Evolutionary conservation across 2,113 vertebrate genomes (phyloP).

Genomic region (Aegypius monachus): DNA sequence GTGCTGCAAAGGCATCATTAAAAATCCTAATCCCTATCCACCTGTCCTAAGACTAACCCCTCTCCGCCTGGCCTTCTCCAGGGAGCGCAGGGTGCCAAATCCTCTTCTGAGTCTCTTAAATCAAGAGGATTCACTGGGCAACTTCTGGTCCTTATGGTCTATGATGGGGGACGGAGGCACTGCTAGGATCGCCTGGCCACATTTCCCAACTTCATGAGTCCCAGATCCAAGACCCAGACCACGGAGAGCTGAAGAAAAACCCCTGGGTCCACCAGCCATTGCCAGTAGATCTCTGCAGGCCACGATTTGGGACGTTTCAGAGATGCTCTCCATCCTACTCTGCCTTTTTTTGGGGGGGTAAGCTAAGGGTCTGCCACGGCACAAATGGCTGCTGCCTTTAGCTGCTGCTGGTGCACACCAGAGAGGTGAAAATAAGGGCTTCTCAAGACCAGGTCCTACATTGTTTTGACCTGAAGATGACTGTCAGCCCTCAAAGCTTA

Average conservation of each 20-base stretch:
- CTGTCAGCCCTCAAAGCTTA: background rate
- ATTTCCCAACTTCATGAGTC: fast-evolving
- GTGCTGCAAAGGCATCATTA: background rate
- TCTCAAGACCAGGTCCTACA: background rate
- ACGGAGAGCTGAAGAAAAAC: background rate
- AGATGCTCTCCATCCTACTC: background rate
- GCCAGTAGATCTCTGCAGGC: background rate
- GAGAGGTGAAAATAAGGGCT: background rate
- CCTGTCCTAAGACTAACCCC: background rate
- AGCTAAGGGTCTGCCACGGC: background rate
- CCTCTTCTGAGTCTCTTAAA: background rate
- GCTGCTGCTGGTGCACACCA: background rate
- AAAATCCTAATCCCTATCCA: background rate
- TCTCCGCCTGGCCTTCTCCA: background rate
- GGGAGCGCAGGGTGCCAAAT: background rate
- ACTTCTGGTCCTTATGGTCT: background rate
- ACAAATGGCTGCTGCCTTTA: background rate
- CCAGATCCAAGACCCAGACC: background rate
- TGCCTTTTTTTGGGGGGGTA: background rate
- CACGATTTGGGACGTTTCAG: background rate
- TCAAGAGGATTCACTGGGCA: background rate
- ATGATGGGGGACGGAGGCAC: too few relatives aligned
- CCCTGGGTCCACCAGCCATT: background rate
- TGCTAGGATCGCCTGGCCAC: background rate
- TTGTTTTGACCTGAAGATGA: background rate